Percentiles rank a stretch among this genome's conserved stretches.
phyloP scores from a whole-genome alignment of 1,140 invertebrate genomes.

The Hyles vespertilio region DNA sequence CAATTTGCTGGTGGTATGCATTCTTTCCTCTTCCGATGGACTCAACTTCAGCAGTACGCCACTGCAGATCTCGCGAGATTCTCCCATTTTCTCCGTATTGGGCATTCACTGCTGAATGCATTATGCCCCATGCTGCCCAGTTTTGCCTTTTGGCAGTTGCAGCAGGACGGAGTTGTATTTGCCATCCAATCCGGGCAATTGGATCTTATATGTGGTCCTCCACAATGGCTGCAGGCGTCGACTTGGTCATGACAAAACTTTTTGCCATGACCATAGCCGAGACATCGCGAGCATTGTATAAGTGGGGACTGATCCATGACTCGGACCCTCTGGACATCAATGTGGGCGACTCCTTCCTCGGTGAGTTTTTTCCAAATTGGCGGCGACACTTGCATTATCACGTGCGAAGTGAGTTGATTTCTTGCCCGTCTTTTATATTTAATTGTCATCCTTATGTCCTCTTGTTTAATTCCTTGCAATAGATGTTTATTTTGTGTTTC shows the following conservation, averaged over 20 bases:
- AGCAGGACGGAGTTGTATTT: background rate
- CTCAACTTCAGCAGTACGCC: background rate
- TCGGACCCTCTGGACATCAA: constrained; percentile 5
- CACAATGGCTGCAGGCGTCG: constrained; percentile 12
- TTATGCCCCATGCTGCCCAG: background rate
- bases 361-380: constrained; percentile 6
- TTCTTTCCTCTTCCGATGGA: too few relatives aligned
- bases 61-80: constrained; percentile 5
- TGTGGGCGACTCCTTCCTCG: constrained; percentile 4
- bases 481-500: background rate
- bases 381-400: too few relatives aligned
- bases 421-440: constrained; percentile 1
- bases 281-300: background rate
- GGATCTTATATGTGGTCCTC: constrained; percentile 1
- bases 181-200: background rate
- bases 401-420: background rate
- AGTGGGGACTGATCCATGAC: background rate
- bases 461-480: background rate
- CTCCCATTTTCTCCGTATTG: constrained; percentile 3
- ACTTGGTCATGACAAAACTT: background rate
- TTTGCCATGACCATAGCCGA: too few relatives aligned
- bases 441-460: background rate
- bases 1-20: too few relatives aligned
- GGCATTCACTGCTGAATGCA: constrained; percentile 12
- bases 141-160: constrained; percentile 8